phyloP scores from a whole-genome alignment of 1,140 invertebrate species.

The Drosophila cardini region DNA sequence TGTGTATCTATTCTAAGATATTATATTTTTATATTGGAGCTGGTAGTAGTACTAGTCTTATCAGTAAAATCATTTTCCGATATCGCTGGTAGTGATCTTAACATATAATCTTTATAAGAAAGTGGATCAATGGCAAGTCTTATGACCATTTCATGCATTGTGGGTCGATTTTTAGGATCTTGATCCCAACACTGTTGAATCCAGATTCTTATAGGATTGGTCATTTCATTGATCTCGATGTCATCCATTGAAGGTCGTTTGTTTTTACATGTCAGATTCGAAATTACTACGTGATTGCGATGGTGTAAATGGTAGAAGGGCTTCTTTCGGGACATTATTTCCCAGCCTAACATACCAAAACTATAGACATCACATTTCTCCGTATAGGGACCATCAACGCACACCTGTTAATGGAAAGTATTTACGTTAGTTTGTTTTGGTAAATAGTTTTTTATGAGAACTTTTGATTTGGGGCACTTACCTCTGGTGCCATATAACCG shows the following conservation, averaged over 20 bases:
- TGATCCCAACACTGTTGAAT: conserved; percentile 8
- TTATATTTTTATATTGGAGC: too few relatives aligned
- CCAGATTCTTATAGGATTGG: neutral
- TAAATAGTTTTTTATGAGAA: neutral
- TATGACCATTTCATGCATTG: conserved; percentile 1
- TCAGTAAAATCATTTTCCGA: neutral
- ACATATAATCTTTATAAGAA: neutral
- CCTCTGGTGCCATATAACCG: conserved; percentile 49
- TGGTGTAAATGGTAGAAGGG: conserved; percentile 29
- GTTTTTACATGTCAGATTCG: neutral
- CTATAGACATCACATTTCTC: conserved; percentile 55
- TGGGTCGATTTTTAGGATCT: neutral
- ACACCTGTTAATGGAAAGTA: conserved; percentile 4
- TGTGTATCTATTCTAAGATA: too few relatives aligned
- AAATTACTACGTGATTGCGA: neutral
- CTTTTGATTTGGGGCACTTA: too few relatives aligned
- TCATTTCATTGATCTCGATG: neutral
- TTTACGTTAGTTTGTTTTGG: neutral
- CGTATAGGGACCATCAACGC: neutral
- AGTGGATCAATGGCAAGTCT: neutral
- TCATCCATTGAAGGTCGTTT: neutral
- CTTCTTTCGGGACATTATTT: conserved; percentile 28
- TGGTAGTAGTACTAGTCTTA: too few relatives aligned
- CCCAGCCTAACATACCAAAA: conserved; percentile 45
- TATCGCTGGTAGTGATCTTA: neutral